Evolutionary conservation across 2,888 invertebrate species (phyloP), one percentile per base, ranked within the genome.

Genomic region (Dasypogon diadema): DNA sequence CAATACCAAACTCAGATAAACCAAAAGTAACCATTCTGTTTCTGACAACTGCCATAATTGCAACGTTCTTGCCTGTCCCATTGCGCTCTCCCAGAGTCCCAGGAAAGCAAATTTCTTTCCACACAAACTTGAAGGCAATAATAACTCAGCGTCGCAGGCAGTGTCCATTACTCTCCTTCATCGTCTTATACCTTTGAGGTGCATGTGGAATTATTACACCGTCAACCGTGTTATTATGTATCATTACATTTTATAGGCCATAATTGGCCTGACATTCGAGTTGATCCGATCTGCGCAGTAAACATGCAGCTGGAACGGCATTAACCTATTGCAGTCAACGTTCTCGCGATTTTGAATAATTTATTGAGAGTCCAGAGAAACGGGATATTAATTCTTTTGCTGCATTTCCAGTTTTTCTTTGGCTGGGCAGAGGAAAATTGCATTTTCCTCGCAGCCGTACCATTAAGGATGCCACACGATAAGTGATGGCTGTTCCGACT

Each of bases 171-270:
- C 60, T 12, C 21, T 10, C 37, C 18, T n/a, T 37, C 60, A 30
- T 34, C 58, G 16, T 26, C 37, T 37, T 37, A 60, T 60, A 34
- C 60, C 22, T 37, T 12, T 3, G 42, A 37, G 42, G 37, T 60
- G 37, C 2, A 37, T 18, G 60, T 21, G 60, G 60, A 60, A 37
- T 37, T 30, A 37, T 60, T 60, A 37, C 37, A 60, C 18, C 60
- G 60, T 34, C 60, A 10, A 60, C 34, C 37, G 60, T 60, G 21
- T 60, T 60, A 60, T 60, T 60, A 60, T 37, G 34, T 22, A 37
- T 37, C 60, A 60, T 60, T 60, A 60, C 60, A 60, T 60, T 60
- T 60, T 34, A 60, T 60, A 60, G 60, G 37, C 60, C 37, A 30
- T 60, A 60, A 60, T 60, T 60, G 60, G 60, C 37, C 60, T 37